Base-by-base conservation (phyloP, 2,888 invertebrate genomes). In the Agrochola circellaris region DNA sequence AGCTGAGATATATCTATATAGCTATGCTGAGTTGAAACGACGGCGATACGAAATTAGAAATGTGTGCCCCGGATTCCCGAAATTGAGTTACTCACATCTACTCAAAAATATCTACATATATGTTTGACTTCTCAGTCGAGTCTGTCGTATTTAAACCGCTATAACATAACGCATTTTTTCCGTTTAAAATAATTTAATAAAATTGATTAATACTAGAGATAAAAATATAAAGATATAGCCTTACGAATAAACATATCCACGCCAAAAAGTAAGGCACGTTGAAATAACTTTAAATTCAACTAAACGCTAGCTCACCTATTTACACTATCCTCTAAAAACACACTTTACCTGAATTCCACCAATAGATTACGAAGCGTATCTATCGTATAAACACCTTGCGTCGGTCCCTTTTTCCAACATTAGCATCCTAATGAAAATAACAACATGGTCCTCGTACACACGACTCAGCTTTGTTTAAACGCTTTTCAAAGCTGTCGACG, bases 351-450 rank as follows among this genome's bases (percentile, higher is more conserved):
- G 17, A 61, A 51, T 26, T 23, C 11, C 23, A 23, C n/a, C 30
- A 64, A 20, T n/a, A 34, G 17, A 38, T n/a, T 71, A 66, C 42
- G 9, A 48, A 62, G 26, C 17, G 34, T 76, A 62, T 51, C 23
- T 58, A 45, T n/a, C n/a, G n/a, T n/a, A n/a, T 17, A 62, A 66
- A 73, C 38, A 75, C 38, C 77, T 85, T 45, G n/a, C 54, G 7
- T 51, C 30, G 48, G 26, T n/a, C 74, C 45, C 45, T 56, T 30
- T 51, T 54, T 6, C 56, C 56, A 20, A 34, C 51, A 75, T 85
- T 81, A 56, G 58, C 71, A 65, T 62, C 38, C 15, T 74, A 61
- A 82, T 74, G 8, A 48, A 51, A 71, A 68, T 64, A 83, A 73
- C 26, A 75, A 60, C n/a, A 56, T 54, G 17, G 26, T 42, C 54